A percentile compares a stretch with the other conserved stretches of the same genome.
Evolutionary conservation across 2,797 vertebrate genomes (phyloP).

Genomic region (Pseudocheirus occidentalis): DNA sequence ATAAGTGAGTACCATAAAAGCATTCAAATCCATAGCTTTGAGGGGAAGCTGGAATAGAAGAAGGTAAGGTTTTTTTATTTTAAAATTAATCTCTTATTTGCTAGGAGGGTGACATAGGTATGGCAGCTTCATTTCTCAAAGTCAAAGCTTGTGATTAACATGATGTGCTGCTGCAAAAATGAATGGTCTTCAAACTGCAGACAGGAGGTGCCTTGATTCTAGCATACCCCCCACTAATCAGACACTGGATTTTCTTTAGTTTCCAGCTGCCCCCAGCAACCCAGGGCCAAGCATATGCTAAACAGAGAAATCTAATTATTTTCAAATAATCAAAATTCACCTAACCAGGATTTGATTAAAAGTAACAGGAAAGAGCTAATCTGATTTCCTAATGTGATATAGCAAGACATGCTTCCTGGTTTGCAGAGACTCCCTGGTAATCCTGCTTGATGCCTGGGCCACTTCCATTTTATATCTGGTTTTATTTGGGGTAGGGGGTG

Average conservation of each 20-base stretch:
- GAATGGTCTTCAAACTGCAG: not conserved
- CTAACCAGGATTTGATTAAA: slow-evolving; percentile 67
- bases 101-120: fast-evolving
- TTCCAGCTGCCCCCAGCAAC: slow-evolving; percentile 12
- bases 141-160: not conserved
- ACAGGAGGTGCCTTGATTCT: not conserved
- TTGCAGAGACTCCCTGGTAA: slow-evolving; percentile 49
- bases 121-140: slow-evolving; percentile 38
- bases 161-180: not conserved
- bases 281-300: slow-evolving; percentile 43
- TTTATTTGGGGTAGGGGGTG: slow-evolving; percentile 36
- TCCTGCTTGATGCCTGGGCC: slow-evolving; percentile 13
- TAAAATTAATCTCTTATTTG: slow-evolving; percentile 27
- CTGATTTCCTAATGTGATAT: slow-evolving; percentile 65
- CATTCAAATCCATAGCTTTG: not conserved
- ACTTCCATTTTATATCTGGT: slow-evolving; percentile 54
- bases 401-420: slow-evolving; percentile 53
- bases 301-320: slow-evolving; percentile 69
- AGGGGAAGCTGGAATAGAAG: not conserved
- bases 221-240: not conserved
- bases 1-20: not conserved
- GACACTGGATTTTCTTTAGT: slow-evolving; percentile 30
- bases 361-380: slow-evolving; percentile 64
- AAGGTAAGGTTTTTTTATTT: slow-evolving; percentile 11
- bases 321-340: slow-evolving; percentile 68